phyloP scores from a whole-genome alignment of 2,888 invertebrate species.

The Aphidoletes aphidimyza region DNA sequence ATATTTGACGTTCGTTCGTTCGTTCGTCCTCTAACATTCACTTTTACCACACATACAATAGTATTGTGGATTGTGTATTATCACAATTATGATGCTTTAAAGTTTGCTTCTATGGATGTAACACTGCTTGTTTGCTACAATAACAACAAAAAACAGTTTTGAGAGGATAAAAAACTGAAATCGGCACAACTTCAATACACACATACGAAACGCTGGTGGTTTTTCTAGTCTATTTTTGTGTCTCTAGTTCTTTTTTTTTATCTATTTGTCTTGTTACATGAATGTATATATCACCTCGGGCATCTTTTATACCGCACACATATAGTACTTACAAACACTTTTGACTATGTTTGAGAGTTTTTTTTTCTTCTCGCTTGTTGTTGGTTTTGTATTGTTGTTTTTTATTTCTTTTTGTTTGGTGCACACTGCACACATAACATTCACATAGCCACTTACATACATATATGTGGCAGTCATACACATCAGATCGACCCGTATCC shows the following conservation, averaged over 20 bases:
- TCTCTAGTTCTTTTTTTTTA: too few species aligned
- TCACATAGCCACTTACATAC: not conserved
- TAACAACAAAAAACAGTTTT: slow-evolving; percentile 42
- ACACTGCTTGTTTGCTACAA: not conserved
- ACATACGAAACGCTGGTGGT: not conserved
- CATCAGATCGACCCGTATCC: not conserved
- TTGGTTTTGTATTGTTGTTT: not conserved
- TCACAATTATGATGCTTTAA: slow-evolving; percentile 52
- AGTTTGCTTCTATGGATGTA: not conserved
- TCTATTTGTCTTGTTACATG: slow-evolving; percentile 13
- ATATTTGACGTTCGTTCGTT: slow-evolving; percentile 17
- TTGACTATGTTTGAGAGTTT: slow-evolving; percentile 44
- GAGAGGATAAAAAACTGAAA: slow-evolving; percentile 43
- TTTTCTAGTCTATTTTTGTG: not conserved
- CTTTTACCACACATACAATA: not conserved
- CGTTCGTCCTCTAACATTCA: not conserved
- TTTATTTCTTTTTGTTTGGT: not conserved
- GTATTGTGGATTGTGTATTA: slow-evolving; percentile 30
- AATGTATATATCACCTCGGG: slow-evolving; percentile 48
- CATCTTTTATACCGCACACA: not conserved
- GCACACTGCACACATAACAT: not conserved
- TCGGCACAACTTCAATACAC: slow-evolving; percentile 17
- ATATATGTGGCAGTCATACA: not conserved
- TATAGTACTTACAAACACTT: slow-evolving; percentile 31
- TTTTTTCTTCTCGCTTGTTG: not conserved